A percentile compares a stretch with the other conserved stretches of the same genome.
Conservation (phyloP, 2,888 invertebrate genomes). For the Cactoblastis cactorum region DNA sequence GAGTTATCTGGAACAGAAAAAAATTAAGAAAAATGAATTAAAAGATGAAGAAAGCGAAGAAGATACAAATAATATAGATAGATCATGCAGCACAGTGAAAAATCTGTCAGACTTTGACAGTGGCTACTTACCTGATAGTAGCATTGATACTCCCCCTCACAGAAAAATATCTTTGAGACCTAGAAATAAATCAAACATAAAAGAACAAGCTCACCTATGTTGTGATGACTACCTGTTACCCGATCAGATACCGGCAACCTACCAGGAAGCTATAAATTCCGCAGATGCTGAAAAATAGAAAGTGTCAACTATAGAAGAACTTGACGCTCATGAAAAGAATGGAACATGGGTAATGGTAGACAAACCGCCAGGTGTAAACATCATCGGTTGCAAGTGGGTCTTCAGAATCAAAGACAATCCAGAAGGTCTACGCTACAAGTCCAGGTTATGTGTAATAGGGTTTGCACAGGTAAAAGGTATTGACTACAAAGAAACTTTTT, state of each 20-base stretch:
- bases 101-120: too few relatives aligned
- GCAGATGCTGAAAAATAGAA: slow-evolving; percentile 17
- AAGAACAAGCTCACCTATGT: neutral
- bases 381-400: slow-evolving; percentile 19
- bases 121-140: too few relatives aligned
- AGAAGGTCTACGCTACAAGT: slow-evolving; percentile 23
- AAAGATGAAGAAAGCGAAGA: neutral
- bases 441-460: slow-evolving; percentile 28
- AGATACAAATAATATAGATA: neutral
- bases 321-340: slow-evolving; percentile 19
- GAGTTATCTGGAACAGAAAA: neutral
- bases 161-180: too few relatives aligned
- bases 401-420: slow-evolving; percentile 19
- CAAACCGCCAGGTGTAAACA: slow-evolving; percentile 15
- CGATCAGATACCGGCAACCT: slow-evolving; percentile 13
- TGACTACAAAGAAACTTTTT: slow-evolving; percentile 26
- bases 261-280: slow-evolving; percentile 17
- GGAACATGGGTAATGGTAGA: slow-evolving; percentile 22
- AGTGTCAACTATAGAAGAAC: slow-evolving; percentile 17
- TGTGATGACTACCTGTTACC: too few relatives aligned
- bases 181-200: too few relatives aligned
- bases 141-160: too few relatives aligned
- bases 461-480: slow-evolving; percentile 19
- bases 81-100: too few relatives aligned
- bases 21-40: too few relatives aligned